Percentiles rank a stretch among this genome's conserved stretches.
Conservation (phyloP, 1,140 invertebrate species). For the Heliothis subflexa region DNA sequence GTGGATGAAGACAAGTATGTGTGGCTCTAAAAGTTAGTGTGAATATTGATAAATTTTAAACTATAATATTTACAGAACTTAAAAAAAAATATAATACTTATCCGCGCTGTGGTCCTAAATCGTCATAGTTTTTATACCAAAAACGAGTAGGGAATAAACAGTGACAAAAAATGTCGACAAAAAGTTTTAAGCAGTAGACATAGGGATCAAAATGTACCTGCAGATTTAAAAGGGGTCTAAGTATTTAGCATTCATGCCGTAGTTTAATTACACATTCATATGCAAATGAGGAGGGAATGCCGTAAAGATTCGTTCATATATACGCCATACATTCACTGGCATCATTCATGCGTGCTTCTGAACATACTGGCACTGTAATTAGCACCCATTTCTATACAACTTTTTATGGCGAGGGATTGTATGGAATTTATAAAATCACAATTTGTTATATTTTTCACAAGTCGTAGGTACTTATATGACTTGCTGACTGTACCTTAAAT, state of each 20-base stretch:
- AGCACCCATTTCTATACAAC: constrained; percentile 76
- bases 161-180: constrained; percentile 5
- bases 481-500: too few relatives aligned
- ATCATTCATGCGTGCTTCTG: constrained; percentile 80
- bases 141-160: neutral
- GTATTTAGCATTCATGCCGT: constrained; percentile 71
- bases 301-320: constrained; percentile 77
- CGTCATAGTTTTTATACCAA: too few relatives aligned
- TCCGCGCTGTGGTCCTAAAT: too few relatives aligned
- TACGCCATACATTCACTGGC: constrained; percentile 58
- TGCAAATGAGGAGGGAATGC: constrained; percentile 80
- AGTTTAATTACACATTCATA: constrained; percentile 85
- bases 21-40: neutral
- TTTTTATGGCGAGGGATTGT: constrained; percentile 63
- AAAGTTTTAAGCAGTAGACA: constrained; percentile 1
- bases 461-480: too few relatives aligned
- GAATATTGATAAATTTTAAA: neutral
- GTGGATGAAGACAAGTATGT: neutral
- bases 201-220: constrained; percentile 45
- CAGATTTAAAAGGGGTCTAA: constrained; percentile 53
- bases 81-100: too few relatives aligned
- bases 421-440: neutral
- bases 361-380: constrained; percentile 79
- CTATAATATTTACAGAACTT: too few relatives aligned
- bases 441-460: neutral